phyloP scores from a whole-genome alignment of 2,888 invertebrate genomes.

The Chymomyza procnemis region DNA sequence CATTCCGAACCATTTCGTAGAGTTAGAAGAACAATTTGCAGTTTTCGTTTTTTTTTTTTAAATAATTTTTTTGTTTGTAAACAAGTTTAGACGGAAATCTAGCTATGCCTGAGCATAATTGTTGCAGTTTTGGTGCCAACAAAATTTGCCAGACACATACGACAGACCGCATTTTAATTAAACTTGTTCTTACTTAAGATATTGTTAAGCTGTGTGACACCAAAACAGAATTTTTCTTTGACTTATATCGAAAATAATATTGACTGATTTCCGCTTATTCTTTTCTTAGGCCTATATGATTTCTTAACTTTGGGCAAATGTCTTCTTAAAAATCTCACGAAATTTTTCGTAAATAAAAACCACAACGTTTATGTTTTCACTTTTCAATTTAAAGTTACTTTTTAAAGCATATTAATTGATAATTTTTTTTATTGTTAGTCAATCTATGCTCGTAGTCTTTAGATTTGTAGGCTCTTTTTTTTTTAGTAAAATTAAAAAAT shows the following conservation, averaged over 20 bases:
- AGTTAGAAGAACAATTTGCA: conserved; percentile 59
- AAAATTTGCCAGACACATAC: conserved; percentile 55
- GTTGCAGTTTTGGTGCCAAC: conserved; percentile 19
- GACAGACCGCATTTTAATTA: conserved; percentile 15
- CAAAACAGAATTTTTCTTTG: conserved; percentile 77
- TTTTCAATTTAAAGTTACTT: conserved; percentile 43
- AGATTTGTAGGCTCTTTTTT: conserved; percentile 45
- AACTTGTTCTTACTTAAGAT: conserved; percentile 22
- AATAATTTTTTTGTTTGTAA: conserved; percentile 23
- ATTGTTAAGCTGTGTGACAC: conserved; percentile 64
- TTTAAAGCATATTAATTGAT: conserved; percentile 52
- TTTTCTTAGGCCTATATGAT: conserved; percentile 46
- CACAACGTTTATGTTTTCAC: conserved; percentile 60
- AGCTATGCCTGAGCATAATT: background rate
- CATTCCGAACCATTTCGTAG: conserved; percentile 55
- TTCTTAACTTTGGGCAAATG: conserved; percentile 64
- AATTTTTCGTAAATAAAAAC: conserved; percentile 74
- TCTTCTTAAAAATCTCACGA: conserved; percentile 52
- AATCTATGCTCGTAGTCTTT: conserved; percentile 65
- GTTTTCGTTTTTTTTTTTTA: conserved; percentile 6
- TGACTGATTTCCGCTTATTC: conserved; percentile 61
- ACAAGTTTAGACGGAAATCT: conserved; percentile 44
- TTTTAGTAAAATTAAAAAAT: conserved; percentile 56
- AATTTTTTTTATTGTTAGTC: conserved; percentile 64
- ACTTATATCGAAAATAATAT: conserved; percentile 72